Evolutionary conservation across 2,113 vertebrate genomes (phyloP).

Genomic region (Progne subis): DNA sequence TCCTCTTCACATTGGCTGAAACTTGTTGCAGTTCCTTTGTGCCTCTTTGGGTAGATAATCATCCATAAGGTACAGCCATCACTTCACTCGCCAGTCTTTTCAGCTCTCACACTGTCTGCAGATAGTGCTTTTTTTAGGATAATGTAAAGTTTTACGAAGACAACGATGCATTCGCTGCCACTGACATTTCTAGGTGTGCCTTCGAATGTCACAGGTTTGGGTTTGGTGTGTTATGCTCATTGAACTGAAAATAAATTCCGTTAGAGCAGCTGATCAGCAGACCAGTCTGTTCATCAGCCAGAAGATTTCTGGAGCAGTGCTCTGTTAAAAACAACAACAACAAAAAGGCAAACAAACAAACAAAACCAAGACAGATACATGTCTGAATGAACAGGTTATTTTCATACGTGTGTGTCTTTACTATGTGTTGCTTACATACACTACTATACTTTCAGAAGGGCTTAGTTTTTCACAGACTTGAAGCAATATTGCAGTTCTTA

Average conservation of each 20-base stretch:
- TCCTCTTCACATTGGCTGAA: neutral
- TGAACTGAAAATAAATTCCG: neutral
- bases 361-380: neutral
- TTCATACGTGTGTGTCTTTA: neutral
- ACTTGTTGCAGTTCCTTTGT: neutral
- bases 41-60: neutral
- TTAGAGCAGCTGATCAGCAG: neutral
- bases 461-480: neutral
- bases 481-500: neutral
- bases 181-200: neutral
- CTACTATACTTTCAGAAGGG: neutral
- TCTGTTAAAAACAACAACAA: neutral
- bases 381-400: neutral
- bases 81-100: neutral
- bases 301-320: neutral
- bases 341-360: too few relatives aligned
- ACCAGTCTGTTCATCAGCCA: neutral
- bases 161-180: neutral
- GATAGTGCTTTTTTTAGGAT: neutral
- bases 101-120: neutral
- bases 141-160: neutral
- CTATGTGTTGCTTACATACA: neutral
- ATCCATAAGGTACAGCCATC: neutral
- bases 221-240: neutral
- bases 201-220: neutral